These are phyloP conservation scores for Dysdera silvatica DNA, from an alignment of 1,140 invertebrate species.

Conservation along the genomic window DNA sequence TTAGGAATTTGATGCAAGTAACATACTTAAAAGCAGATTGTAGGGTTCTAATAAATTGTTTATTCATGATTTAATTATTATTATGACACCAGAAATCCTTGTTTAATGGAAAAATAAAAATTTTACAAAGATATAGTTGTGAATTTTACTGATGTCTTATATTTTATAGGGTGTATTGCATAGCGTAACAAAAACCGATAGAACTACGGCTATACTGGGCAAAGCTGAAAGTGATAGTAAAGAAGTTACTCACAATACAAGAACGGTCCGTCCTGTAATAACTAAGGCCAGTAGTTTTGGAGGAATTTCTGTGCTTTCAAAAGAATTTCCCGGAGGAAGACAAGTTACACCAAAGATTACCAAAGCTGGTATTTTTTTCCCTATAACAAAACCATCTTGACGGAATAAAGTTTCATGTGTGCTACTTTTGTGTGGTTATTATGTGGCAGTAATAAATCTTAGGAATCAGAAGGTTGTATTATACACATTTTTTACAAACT, in stretches of 20 bases:
- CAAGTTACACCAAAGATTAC: slow-evolving; percentile 31
- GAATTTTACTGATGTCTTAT: background rate
- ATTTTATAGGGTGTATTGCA: background rate
- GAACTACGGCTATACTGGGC: background rate
- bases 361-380: slow-evolving; percentile 33
- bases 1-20: too few relatives aligned
- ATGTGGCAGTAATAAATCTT: too few relatives aligned
- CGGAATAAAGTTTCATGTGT: too few relatives aligned
- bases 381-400: too few relatives aligned
- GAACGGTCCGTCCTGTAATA: slow-evolving; percentile 19
- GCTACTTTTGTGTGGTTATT: too few relatives aligned
- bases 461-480: too few relatives aligned
- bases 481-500: too few relatives aligned
- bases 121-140: background rate
- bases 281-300: slow-evolving; percentile 36
- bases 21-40: too few relatives aligned
- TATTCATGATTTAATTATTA: too few relatives aligned
- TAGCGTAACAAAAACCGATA: background rate
- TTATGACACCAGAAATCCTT: too few relatives aligned
- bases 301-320: slow-evolving; percentile 31
- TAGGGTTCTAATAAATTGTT: too few relatives aligned
- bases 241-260: background rate
- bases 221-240: slow-evolving; percentile 23
- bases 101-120: too few relatives aligned
- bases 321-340: slow-evolving; percentile 18